These are phyloP conservation scores for Eumacrocentrus americanus DNA, from an alignment of 2,888 invertebrate species.

Conservation along the genomic window DNA sequence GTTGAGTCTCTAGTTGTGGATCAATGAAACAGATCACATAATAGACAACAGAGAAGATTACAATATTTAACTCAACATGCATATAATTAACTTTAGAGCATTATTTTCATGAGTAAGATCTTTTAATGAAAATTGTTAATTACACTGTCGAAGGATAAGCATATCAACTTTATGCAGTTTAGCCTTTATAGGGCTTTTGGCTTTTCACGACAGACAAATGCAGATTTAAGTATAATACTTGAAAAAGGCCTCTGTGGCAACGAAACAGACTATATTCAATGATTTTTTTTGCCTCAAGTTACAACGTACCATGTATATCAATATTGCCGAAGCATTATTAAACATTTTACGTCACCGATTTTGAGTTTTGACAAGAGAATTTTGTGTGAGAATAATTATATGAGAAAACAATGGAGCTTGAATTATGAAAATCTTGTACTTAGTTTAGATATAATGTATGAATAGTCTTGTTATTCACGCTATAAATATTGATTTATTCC, in stretches of 20 bases:
- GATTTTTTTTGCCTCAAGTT: neutral
- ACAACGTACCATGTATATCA: neutral
- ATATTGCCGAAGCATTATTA: no score
- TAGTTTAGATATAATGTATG: conserved; percentile 17
- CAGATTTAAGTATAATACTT: conserved; percentile 17
- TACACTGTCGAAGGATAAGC: conserved; percentile 10
- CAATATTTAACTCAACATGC: neutral
- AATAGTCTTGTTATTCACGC: conserved; percentile 12
- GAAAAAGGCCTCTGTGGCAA: conserved; percentile 31
- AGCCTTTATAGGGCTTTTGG: conserved; percentile 8
- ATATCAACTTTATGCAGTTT: conserved; percentile 16
- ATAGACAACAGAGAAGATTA: neutral
- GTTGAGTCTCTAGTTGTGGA: neutral
- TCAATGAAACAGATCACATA: neutral
- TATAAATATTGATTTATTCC: conserved; percentile 8
- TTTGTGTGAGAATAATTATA: no score
- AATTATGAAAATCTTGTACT: conserved; percentile 16
- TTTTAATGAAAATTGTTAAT: neutral
- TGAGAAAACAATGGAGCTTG: neutral
- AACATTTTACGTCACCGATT: no score
- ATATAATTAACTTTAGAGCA: conserved; percentile 3
- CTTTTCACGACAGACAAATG: conserved; percentile 1
- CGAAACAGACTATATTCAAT: conserved; percentile 18
- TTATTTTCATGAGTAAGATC: conserved; percentile 4
- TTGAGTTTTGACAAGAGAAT: no score